phyloP scores from a whole-genome alignment of 2,888 invertebrate species.

The Mamestra brassicae region DNA sequence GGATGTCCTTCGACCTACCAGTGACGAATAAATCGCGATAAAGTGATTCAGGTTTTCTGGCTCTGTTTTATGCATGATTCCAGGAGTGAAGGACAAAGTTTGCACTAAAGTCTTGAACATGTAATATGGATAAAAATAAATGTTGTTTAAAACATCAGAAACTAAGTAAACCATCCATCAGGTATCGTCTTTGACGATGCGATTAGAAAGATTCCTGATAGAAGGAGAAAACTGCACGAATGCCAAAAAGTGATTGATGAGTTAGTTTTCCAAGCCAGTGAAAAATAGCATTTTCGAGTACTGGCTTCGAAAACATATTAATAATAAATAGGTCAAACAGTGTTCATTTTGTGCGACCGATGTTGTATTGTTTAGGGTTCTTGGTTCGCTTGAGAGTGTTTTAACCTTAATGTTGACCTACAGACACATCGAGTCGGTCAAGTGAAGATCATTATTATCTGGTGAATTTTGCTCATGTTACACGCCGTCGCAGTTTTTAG shows the following conservation, averaged over 20 bases:
- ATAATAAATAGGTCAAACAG: neutral
- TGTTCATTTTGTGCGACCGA: too few relatives aligned
- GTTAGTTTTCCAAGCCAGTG: neutral
- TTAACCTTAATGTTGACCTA: conserved; percentile 9
- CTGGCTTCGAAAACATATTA: neutral
- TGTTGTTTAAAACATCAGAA: neutral
- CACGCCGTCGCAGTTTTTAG: neutral
- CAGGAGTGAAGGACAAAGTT: too few relatives aligned
- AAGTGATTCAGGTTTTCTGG: too few relatives aligned
- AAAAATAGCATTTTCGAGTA: neutral
- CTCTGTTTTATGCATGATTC: too few relatives aligned
- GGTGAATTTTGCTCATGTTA: neutral
- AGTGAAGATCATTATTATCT: neutral
- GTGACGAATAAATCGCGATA: too few relatives aligned
- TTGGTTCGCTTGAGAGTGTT: neutral
- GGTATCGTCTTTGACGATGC: neutral
- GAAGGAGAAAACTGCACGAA: neutral
- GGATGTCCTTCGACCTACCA: too few relatives aligned
- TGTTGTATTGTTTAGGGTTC: too few relatives aligned
- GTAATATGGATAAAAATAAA: neutral
- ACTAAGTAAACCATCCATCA: neutral
- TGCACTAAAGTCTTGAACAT: neutral
- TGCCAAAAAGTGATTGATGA: neutral
- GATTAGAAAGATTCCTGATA: neutral
- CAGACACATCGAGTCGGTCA: conserved; percentile 16